Evolutionary conservation across 92 coral and sea anemone species (phyloP).

Genomic region (Pocillopora grandis): DNA sequence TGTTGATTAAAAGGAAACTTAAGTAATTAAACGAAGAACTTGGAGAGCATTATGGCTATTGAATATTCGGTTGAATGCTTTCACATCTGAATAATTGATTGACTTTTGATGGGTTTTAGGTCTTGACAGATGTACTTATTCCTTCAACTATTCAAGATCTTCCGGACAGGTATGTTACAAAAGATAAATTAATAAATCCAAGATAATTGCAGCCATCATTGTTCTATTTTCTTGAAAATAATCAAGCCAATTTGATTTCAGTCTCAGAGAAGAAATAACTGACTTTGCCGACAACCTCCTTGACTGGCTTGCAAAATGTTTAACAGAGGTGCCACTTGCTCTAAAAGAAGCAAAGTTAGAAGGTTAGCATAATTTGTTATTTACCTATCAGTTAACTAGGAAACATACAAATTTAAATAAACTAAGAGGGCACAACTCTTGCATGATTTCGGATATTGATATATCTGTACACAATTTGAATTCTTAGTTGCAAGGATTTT

Average conservation of each 20-base stretch:
- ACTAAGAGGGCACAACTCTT: too few species aligned
- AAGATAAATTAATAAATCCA: neutral
- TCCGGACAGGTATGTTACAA: constrained; percentile 83
- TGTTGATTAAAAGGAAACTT: neutral
- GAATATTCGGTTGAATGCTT: neutral
- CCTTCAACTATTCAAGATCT: constrained; percentile 98
- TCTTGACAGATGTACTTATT: constrained; percentile 88
- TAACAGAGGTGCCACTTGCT: constrained; percentile 70
- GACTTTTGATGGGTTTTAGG: constrained; percentile 47
- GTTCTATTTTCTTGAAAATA: neutral
- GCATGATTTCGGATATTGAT: too few species aligned
- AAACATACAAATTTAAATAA: too few species aligned
- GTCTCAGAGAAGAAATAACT: constrained; percentile 90
- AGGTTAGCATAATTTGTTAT: constrained; percentile 49
- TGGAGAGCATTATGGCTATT: too few species aligned
- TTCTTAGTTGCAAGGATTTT: constrained; percentile 90
- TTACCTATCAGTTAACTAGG: neutral
- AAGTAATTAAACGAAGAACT: neutral
- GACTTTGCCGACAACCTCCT: constrained; percentile 83
- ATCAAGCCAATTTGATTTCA: constrained; percentile 5
- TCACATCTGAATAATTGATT: neutral
- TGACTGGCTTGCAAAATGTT: constrained; percentile 80
- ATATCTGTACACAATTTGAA: neutral
- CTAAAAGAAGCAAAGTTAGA: constrained; percentile 77
- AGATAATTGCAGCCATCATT: neutral